Percentiles rank a stretch among this genome's conserved stretches.
Evolutionary conservation across 2,888 invertebrate species (phyloP).

Genomic region (Cenopis cana): DNA sequence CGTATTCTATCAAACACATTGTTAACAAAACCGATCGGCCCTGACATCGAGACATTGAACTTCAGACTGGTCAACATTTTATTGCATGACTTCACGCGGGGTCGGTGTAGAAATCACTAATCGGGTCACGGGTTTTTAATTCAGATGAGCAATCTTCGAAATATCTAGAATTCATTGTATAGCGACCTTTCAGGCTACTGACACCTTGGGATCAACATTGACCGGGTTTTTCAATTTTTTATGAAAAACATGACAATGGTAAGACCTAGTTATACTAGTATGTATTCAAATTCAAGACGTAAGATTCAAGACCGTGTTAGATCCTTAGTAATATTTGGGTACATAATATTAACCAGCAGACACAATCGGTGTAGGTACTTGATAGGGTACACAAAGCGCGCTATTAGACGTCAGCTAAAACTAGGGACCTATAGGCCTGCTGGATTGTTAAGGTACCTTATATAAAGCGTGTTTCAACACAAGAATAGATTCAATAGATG

Average conservation of each 20-base stretch:
- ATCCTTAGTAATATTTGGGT: too few species aligned
- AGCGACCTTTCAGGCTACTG: constrained; percentile 50
- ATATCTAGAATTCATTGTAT: constrained; percentile 55
- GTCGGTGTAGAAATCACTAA: constrained; percentile 63
- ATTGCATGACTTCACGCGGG: constrained; percentile 54
- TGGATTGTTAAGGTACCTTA: too few species aligned
- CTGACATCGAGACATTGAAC: constrained; percentile 65
- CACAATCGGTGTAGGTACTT: too few species aligned
- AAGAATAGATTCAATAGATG: too few species aligned
- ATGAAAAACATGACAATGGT: constrained; percentile 15
- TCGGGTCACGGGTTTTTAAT: constrained; percentile 66
- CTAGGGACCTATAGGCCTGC: too few species aligned
- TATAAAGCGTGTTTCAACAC: too few species aligned
- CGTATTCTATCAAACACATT: constrained; percentile 3
- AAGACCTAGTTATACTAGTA: neutral
- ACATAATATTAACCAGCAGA: too few species aligned
- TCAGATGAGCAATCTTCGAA: constrained; percentile 53
- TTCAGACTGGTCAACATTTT: constrained; percentile 53
- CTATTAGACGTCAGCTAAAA: too few species aligned
- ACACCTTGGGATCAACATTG: constrained; percentile 32
- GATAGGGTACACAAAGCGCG: too few species aligned
- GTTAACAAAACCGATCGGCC: constrained; percentile 46
- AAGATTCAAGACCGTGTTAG: neutral
- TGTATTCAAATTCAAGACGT: neutral
- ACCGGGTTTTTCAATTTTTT: constrained; percentile 28